Base-by-base conservation (phyloP, 1,140 invertebrate genomes). In the Drosophila busckii region DNA sequence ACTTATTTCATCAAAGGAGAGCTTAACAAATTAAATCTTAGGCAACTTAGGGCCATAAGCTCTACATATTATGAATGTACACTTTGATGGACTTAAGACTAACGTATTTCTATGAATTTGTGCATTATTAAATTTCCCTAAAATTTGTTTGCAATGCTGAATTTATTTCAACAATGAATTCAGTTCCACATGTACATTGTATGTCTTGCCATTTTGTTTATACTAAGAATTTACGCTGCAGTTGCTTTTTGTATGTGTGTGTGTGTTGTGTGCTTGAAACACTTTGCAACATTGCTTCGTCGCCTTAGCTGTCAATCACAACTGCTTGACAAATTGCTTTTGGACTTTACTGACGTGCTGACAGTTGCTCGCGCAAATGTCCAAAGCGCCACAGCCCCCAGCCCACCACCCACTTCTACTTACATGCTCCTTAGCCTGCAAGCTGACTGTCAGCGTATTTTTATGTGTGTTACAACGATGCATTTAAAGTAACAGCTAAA, bases 281-380 rank as follows among this genome's bases (percentile, higher is more conserved):
- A 26, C 32, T 65, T 68, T 42, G 34, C 66, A n/a, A 59, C 64
- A 23, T 65, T 55, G 34, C 48, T 65, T 55, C 55, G 38, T 65
- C 50, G 61, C 55, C 71, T 73, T 54, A 61, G 60, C 75, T 82
- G 75, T 70, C 75, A 82, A 82, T 82, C 75, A 82, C 75, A 82
- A 82, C 69, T 70, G 75, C 35, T 70, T 82, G 75, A 82, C 75
- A 82, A 82, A 82, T 82, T 82, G 76, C 69, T 82, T 83, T 82
- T 75, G 70, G 73, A 73, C 69, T 49, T 61, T 52, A 53, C 50
- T 75, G 75, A 75, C 64, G 52, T 66, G 70, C 56, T 82, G 69
- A 80, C 73, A 80, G 68, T 49, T 25, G 20, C 28, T 3, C 15
- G 9, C 2, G 12, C 37, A 31, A 44, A 10, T 25, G 13, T 25